Evolutionary conservation across 2,113 vertebrate genomes (phyloP).

Genomic region (Corythornis cristatus): DNA sequence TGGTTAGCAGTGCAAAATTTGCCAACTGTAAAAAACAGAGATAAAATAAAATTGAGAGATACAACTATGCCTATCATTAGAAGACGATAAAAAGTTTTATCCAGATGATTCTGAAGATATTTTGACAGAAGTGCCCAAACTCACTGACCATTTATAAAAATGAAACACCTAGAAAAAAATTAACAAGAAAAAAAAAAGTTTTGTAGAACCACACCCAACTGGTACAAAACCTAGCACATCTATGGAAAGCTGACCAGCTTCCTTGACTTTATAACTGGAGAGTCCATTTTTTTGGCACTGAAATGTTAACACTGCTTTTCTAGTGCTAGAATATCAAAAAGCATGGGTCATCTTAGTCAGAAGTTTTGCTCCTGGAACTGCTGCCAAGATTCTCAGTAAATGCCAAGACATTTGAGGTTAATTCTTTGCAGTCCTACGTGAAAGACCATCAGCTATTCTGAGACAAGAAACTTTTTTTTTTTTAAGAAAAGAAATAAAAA

Average conservation of each 20-base stretch:
- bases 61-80: neutral
- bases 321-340: neutral
- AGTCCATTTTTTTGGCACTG: neutral
- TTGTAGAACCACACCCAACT: neutral
- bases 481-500: no score
- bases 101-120: neutral
- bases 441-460: neutral
- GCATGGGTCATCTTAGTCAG: neutral
- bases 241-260: neutral
- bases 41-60: neutral
- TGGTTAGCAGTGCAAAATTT: neutral
- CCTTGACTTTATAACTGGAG: neutral
- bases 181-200: no score
- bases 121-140: neutral
- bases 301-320: neutral
- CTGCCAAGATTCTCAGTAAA: neutral
- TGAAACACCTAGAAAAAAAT: neutral
- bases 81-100: neutral
- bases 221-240: rapidly evolving
- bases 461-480: neutral
- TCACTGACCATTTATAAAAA: neutral
- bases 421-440: neutral
- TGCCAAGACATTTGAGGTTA: rapidly evolving
- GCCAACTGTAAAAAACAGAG: neutral
- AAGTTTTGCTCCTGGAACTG: neutral